Base-by-base conservation (phyloP, 2,888 invertebrate genomes). In the Agrochola lychnidis region DNA sequence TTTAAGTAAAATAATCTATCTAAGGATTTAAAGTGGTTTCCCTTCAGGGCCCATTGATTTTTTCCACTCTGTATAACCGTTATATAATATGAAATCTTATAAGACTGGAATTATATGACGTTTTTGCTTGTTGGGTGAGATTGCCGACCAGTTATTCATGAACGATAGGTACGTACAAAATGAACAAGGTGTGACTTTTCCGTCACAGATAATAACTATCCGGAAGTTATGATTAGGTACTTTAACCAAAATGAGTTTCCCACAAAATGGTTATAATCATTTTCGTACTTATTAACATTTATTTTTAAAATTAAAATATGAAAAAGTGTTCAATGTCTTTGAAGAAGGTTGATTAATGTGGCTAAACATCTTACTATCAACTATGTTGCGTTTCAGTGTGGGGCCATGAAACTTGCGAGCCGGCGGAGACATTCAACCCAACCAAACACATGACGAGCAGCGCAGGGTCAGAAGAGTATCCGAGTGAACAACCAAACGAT, bases 341-440 rank as follows among this genome's bases (percentile, higher is more conserved):
- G 61, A 14, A 30, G 62, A 56, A 62, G 45, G 79, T 45, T 68
- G 73, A 82, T 81, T 82, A 82, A 73, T 64, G 56, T 73, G 68
- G 40, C 67, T 59, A 36, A 77, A 63, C 40, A 68, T 61, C 69
- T 72, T 77, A 51, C 72, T 56, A 59, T 30, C 64, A 42, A 25
- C 53, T 53, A 51, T 40, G 56, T 19, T n/a, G 36, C 57, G 25
- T 25, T n/a, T 22, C 53, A 12, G 48, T 14, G 30, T 42, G 72
- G 10, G 25, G 73, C 78, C 70, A 63, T n/a, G n/a, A 42, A 62
- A 25, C 12, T 12, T 0, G 66, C 72, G 42, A 45, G 10, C n/a
- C 30, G 67, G 7, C 25, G 14, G 22, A 30, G 9, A 22, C 1
- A 3, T 10, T 51, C n/a, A n/a, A 61, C 22, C 12, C 19, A 25